phyloP scores from a whole-genome alignment of 1,140 invertebrate species.

The Ostrea denselamellosa region DNA sequence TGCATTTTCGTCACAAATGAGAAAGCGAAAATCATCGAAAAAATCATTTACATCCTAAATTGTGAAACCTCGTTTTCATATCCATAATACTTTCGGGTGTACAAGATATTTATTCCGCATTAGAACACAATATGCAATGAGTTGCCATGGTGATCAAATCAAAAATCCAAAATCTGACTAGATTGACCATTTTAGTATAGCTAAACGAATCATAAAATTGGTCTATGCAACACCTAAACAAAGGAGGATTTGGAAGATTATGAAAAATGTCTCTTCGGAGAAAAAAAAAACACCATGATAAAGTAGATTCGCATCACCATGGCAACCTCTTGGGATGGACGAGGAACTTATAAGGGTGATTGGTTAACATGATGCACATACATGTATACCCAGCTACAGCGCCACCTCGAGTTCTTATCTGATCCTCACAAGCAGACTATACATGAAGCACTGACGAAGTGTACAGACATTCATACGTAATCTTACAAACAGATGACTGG shows the following conservation, averaged over 20 bases:
- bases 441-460: neutral
- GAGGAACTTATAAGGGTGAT: slow-evolving; percentile 41
- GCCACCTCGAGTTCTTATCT: slow-evolving; percentile 16
- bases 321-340: slow-evolving; percentile 43
- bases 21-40: neutral
- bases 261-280: slow-evolving; percentile 17
- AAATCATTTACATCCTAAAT: neutral
- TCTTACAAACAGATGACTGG: neutral
- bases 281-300: neutral
- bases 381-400: slow-evolving; percentile 4
- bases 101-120: slow-evolving; percentile 3
- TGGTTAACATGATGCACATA: slow-evolving; percentile 3
- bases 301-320: slow-evolving; percentile 22
- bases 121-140: slow-evolving; percentile 35
- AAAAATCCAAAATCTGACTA: slow-evolving; percentile 20
- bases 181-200: slow-evolving; percentile 24
- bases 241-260: neutral
- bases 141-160: slow-evolving; percentile 39
- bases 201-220: slow-evolving; percentile 11
- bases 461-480: slow-evolving; percentile 2
- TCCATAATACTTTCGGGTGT: slow-evolving; percentile 35
- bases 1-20: slow-evolving; percentile 5
- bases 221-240: neutral
- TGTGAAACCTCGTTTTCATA: slow-evolving; percentile 21
- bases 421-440: neutral